Evolutionary conservation across 2,113 vertebrate species (phyloP).

Genomic region (Bolborhynchus lineola): DNA sequence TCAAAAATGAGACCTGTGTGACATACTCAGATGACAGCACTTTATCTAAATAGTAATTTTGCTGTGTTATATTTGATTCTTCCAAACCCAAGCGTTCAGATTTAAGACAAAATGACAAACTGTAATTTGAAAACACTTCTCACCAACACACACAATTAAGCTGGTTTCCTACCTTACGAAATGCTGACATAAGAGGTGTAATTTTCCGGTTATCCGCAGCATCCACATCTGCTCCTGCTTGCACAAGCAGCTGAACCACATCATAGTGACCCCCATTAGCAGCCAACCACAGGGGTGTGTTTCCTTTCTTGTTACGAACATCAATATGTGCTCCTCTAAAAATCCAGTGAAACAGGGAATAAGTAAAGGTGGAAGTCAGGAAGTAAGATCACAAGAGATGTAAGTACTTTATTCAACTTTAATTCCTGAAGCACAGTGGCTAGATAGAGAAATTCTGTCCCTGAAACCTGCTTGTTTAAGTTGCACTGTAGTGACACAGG

Average conservation of each 20-base stretch:
- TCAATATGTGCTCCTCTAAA: conserved; percentile 94
- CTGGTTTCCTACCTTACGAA: conserved; percentile 86
- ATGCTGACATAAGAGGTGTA: conserved; percentile 97
- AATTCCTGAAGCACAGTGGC: not conserved
- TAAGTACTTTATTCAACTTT: not conserved
- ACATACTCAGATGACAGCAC: not conserved
- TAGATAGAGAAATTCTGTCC: not conserved
- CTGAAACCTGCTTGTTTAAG: not conserved
- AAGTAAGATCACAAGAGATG: not conserved
- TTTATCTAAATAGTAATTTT: not conserved
- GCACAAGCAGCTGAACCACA: conserved; percentile 94
- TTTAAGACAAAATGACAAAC: not conserved
- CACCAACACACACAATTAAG: not conserved
- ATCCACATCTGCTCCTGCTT: conserved; percentile 94
- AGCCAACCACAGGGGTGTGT: conserved; percentile 96
- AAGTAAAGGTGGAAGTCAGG: not conserved
- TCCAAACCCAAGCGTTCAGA: not conserved
- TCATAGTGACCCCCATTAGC: conserved; percentile 98
- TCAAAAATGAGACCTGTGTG: not conserved
- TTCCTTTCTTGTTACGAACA: conserved; percentile 98
- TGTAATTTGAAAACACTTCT: not conserved
- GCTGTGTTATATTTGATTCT: not conserved
- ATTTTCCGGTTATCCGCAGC: conserved; percentile 98
- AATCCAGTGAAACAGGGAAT: not conserved
- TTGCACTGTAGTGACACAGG: not conserved